Base-by-base conservation (phyloP, 2,797 vertebrate species). In the Harpagifer antarcticus region DNA sequence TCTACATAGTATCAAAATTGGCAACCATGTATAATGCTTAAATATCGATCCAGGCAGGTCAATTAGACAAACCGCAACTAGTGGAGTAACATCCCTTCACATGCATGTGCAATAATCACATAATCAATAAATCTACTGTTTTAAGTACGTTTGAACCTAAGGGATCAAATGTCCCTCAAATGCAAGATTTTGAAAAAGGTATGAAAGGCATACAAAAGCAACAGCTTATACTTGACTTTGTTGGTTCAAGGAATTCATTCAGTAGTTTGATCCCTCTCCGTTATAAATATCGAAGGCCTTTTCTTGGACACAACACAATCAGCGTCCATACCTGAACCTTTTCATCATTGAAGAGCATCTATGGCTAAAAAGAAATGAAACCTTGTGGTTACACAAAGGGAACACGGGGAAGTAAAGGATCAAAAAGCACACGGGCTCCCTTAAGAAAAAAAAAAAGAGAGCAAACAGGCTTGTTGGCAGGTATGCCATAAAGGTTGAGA, bases 401-500 rank as follows among this genome's bases (percentile, higher is more conserved):
- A 75, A 63, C 67, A 45, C 19, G 3, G 16, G 8, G 40, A 40
- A 33, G 31, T 9, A 15, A 63, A 40, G 76, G 58, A 70, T 68
- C 53, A 78, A 72, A 62, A 66, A 48, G 17, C 50, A 14, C 55
- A 33, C 13, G 14, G 40, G 50, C 62, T 61, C 65, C 68, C 72
- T 63, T 3, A 37, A 43, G 40, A 49, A 63, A 27, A 40, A 70
- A 68, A 49, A 45, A 70, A 3, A 19, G n/a, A 64, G 31, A n/a
- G 53, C 45, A 68, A 77, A 74, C 68, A 69, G 63, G 52, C 54
- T 57, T 78, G 82, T 62, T 86, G 87, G 76, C 83, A 88, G 87
- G 79, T 77, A 17, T 11, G 78, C 57, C 80, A 78, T 84, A 83
- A 82, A 87, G 68, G 67, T 76, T 78, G 79, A 83, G 75, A 78